Evolutionary conservation across 2,113 vertebrate genomes (phyloP), one percentile per base, ranked within the genome.

Genomic region (Hiodon alosoides): DNA sequence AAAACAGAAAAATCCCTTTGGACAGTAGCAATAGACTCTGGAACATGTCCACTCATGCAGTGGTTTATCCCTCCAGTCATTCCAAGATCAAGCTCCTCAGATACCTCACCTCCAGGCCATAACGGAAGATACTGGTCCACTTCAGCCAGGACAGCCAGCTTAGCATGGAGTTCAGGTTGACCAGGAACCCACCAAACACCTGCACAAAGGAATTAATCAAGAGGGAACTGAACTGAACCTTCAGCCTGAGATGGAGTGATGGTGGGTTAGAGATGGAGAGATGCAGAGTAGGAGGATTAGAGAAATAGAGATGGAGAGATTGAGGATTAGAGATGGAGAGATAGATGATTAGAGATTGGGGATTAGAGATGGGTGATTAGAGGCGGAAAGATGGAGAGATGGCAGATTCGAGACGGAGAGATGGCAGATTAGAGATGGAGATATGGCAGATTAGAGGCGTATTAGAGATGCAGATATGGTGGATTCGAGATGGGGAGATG

Each of bases 131-230:
- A 77, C 91, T 92, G 82, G 88, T 69, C 91, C 90, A 93, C 72
- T 91, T 83, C 74, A 93, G 80, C 91, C 92, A 93, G 11, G 91
- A 90, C 6, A 92, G 82, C 92, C 92, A 92, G 77, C 17, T 87
- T 76, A 93, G 83, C 91, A 93, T 92, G 64, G 78, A 4, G 47
- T 91, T 92, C 16, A 92, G 88, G 72, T 92, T 91, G 67, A 92
- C 91, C 4, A 93, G 84, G 78, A 74, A 93, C 4, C 91, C 91
- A 2, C 90, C 91, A 71, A 93, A 93, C 1, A 93, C 92, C 92
- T 93, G 73, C 31, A 31, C 31, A 31, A 31, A 31, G 31, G 31
- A 2, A 31, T 31, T 31, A 31, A 31, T 31, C 31, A 31, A 31
- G 31, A 31, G 31, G 31, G 0, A 31, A 31, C 31, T 31, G 0